These are phyloP conservation scores for Pangasianodon hypophthalmus DNA, from an alignment of 2,113 vertebrate species.

Conservation along the genomic window DNA sequence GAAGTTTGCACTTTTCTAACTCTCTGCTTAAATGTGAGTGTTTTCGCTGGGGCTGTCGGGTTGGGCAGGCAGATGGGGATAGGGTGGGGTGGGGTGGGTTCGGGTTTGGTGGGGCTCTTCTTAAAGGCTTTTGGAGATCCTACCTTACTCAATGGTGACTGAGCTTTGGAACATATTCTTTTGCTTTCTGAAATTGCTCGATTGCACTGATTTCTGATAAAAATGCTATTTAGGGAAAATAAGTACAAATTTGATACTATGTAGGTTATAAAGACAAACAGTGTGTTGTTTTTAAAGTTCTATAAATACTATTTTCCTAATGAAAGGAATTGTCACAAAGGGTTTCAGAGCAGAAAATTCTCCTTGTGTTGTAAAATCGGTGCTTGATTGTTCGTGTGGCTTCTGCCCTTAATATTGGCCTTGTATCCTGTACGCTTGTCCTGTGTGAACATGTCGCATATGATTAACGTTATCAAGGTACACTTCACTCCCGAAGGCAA, in stretches of 20 bases:
- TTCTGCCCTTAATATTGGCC: constrained; percentile 57
- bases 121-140: constrained; percentile 54
- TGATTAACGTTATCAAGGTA: constrained; percentile 49
- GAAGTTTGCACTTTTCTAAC: constrained; percentile 71
- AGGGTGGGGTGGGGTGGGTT: background rate
- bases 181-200: constrained; percentile 66
- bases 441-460: constrained; percentile 50
- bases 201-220: constrained; percentile 70
- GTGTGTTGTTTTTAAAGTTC: constrained; percentile 62
- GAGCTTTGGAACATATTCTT: constrained; percentile 61
- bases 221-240: constrained; percentile 61
- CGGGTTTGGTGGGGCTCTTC: constrained; percentile 15
- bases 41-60: constrained; percentile 52
- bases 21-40: constrained; percentile 71
- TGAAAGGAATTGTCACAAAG: constrained; percentile 57
- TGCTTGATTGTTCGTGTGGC: constrained; percentile 66
- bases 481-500: constrained; percentile 40
- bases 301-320: constrained; percentile 64
- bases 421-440: constrained; percentile 58
- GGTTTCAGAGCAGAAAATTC: constrained; percentile 55
- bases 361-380: constrained; percentile 60
- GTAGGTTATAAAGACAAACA: constrained; percentile 57
- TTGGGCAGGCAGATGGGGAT: constrained; percentile 3
- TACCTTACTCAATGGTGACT: constrained; percentile 54
- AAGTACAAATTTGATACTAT: constrained; percentile 60